Evolutionary conservation across 2,113 vertebrate species (phyloP), one percentile per base, ranked within the genome.

Genomic region (Sporophila hypoxantha): DNA sequence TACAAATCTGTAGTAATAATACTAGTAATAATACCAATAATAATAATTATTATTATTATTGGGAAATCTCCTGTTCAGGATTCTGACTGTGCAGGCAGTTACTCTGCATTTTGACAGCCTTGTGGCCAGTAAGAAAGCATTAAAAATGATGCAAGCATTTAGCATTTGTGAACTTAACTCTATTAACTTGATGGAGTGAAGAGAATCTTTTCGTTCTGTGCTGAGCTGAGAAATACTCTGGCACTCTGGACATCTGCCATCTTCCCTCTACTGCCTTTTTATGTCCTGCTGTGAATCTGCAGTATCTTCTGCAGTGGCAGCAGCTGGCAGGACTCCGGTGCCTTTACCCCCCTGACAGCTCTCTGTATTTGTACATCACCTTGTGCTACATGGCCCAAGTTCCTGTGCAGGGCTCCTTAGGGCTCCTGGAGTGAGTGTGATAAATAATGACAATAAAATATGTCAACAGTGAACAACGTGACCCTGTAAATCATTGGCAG

Each of bases 141-240:
- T 93, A 81, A 88, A 94, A 94, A 88, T 84, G 66, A 90, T 82
- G 92, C 64, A 88, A 92, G 81, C 83, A 57, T 95, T 95, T 94
- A 93, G 86, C 81, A 55, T 90, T 94, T 91, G 92, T 95, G 90
- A 92, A 93, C 92, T 92, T 95, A 91, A 91, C 92, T 94, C 93
- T 84, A 91, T 95, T 94, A 95, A 95, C 90, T 84, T 92, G 92
- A 95, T 93, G 93, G 77, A 88, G 86, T 95, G 94, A 93, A 88
- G 70, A 93, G 83, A 93, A 94, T 93, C 93, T 93, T 95, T 89
- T 93, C 61, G 74, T 92, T 95, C 93, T 93, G 77, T 95, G 94
- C 94, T 95, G 94, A 95, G 92, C 69, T 91, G 93, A 92, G 92
- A 92, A 91, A 88, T 91, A 85, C 61, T 88, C 88, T 90, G 88